phyloP scores from a whole-genome alignment of 2,797 vertebrate genomes.

The Dermochelys coriacea region DNA sequence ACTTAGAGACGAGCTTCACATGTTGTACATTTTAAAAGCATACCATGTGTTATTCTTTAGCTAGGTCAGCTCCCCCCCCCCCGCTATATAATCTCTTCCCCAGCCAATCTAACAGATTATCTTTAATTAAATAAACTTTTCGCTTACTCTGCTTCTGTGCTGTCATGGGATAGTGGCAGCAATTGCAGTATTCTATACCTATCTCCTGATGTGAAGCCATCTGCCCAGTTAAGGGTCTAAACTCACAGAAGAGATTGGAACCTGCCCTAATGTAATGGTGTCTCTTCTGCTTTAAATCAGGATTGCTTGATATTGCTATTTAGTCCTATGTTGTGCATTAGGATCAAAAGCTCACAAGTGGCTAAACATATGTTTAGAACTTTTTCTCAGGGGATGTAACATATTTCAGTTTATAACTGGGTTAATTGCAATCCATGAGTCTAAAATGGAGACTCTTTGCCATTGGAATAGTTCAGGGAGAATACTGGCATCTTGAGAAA shows the following conservation, averaged over 20 bases:
- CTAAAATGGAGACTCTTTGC: slow-evolving; percentile 53
- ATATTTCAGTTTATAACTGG: slow-evolving; percentile 49
- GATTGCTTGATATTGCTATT: slow-evolving; percentile 59
- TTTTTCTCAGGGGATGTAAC: slow-evolving; percentile 57
- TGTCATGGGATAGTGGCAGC: neutral
- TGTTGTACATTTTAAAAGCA: slow-evolving; percentile 73
- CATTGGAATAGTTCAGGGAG: slow-evolving; percentile 43
- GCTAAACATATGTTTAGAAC: slow-evolving; percentile 69
- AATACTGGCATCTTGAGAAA: slow-evolving; percentile 22
- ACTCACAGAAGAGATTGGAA: slow-evolving; percentile 17
- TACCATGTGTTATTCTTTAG: slow-evolving; percentile 84
- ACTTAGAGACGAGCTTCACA: slow-evolving; percentile 82
- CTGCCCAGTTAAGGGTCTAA: neutral
- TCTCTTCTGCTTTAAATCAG: slow-evolving; percentile 61
- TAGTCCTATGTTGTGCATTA: slow-evolving; percentile 72
- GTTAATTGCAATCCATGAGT: slow-evolving; percentile 62
- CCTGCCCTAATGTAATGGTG: slow-evolving; percentile 16
- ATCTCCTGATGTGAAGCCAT: neutral
- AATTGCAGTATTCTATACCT: neutral
- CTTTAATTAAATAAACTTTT: slow-evolving; percentile 20
- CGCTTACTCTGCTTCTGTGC: accelerated
- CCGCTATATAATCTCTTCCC: slow-evolving; percentile 36
- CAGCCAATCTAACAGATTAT: slow-evolving; percentile 34
- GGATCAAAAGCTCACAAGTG: slow-evolving; percentile 70
- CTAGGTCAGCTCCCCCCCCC: slow-evolving; percentile 29